Percentiles rank a stretch among this genome's conserved stretches.
Evolutionary conservation across 2,113 vertebrate genomes (phyloP).

Genomic region (Actinemys pallida): DNA sequence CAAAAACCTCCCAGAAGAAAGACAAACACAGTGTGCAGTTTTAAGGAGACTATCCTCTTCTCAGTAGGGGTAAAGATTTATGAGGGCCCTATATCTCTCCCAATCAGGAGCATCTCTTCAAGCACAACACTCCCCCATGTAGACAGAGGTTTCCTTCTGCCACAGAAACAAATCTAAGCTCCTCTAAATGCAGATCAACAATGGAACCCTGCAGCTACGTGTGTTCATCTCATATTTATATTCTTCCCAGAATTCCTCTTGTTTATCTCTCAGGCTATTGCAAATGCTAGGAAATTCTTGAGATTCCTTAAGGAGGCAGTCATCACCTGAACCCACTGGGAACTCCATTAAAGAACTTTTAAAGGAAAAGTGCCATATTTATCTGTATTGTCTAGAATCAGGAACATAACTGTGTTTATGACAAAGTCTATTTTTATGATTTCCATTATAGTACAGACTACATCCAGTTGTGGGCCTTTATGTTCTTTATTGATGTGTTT

Average conservation of each 20-base stretch:
- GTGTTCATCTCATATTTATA: not conserved
- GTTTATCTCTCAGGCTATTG: not conserved
- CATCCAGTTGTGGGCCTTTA: conserved; percentile 11
- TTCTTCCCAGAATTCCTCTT: not conserved
- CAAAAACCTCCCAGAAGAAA: not conserved
- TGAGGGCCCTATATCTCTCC: not conserved
- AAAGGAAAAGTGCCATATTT: conserved; percentile 20
- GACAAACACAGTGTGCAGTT: not conserved
- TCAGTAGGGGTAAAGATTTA: not conserved
- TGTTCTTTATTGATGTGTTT: conserved; percentile 38
- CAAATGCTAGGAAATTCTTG: conserved; percentile 40
- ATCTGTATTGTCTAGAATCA: not conserved
- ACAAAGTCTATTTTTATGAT: conserved; percentile 30
- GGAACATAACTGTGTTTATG: conserved; percentile 17
- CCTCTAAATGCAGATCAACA: conserved; percentile 26
- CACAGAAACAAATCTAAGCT: not conserved
- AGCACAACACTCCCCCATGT: not conserved
- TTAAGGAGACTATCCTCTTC: not conserved
- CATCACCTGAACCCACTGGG: conserved; percentile 33
- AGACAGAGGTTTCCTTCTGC: not conserved
- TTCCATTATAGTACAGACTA: not conserved
- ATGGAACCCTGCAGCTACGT: not conserved
- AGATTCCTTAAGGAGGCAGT: conserved; percentile 20
- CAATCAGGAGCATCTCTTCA: not conserved
- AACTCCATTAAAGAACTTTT: conserved; percentile 47